Conservation (phyloP, 1,140 invertebrate species). For the Drosophila bipectinata region DNA sequence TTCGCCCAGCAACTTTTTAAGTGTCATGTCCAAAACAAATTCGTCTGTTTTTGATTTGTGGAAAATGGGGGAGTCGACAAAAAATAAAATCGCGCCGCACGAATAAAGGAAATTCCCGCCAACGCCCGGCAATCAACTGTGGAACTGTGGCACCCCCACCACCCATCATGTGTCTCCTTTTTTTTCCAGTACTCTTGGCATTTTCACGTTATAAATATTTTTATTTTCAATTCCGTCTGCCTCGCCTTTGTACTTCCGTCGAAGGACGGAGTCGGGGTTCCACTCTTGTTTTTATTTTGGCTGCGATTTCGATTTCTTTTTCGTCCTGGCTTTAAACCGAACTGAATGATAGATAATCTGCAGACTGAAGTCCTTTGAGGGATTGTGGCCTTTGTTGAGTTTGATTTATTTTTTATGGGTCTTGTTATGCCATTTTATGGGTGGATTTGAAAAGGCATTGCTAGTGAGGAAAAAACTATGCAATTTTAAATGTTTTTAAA, state of each 20-base stretch:
- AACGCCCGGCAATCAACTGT: slow-evolving; percentile 62
- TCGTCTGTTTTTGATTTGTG: slow-evolving; percentile 83
- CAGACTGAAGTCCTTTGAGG: slow-evolving; percentile 18
- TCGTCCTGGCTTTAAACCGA: slow-evolving; percentile 66
- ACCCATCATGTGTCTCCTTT: not conserved
- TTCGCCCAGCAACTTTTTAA: slow-evolving; percentile 74
- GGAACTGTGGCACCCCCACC: slow-evolving; percentile 31
- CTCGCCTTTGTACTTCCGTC: slow-evolving; percentile 33
- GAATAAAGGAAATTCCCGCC: slow-evolving; percentile 49
- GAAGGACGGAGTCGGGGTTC: slow-evolving; percentile 34
- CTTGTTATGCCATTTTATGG: slow-evolving; percentile 48
- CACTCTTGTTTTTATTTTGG: slow-evolving; percentile 47
- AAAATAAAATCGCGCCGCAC: slow-evolving; percentile 21
- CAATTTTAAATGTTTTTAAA: not conserved
- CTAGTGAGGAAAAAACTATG: not conserved
- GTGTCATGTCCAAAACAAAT: slow-evolving; percentile 82
- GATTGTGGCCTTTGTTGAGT: slow-evolving; percentile 33
- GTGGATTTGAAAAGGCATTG: not conserved
- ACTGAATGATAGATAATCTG: slow-evolving; percentile 60
- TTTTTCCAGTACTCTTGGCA: slow-evolving; percentile 46
- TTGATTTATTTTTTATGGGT: slow-evolving; percentile 50
- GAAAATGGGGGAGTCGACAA: slow-evolving; percentile 52
- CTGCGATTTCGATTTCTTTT: slow-evolving; percentile 64
- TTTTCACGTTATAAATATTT: slow-evolving; percentile 82
- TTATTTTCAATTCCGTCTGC: slow-evolving; percentile 76